Conservation (phyloP, 1,140 invertebrate species). For the Trachymyrmex cornetzi region DNA sequence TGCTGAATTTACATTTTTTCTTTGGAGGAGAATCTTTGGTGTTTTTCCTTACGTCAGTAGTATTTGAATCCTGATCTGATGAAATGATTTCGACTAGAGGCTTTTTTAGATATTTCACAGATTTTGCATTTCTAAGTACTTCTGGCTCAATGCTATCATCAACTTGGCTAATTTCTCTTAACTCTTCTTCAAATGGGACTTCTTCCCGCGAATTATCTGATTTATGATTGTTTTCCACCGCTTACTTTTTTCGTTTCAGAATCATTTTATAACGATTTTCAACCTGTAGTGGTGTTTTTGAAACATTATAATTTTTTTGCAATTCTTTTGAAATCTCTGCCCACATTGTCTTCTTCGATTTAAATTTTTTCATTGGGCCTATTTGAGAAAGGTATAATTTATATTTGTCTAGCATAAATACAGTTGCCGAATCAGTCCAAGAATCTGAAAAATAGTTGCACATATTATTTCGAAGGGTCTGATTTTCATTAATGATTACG, state of each 20-base stretch:
- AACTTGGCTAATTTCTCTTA: background rate
- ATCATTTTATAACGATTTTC: conserved; percentile 1
- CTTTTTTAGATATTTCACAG: background rate
- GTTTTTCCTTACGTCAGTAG: background rate
- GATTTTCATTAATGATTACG: background rate
- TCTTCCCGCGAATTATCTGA: background rate
- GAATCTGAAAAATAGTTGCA: background rate
- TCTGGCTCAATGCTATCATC: conserved; percentile 17
- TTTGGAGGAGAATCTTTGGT: background rate
- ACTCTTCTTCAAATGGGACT: conserved; percentile 11
- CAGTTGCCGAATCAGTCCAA: background rate
- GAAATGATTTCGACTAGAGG: background rate
- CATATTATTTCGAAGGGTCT: background rate
- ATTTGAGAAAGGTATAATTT: background rate
- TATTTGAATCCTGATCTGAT: background rate
- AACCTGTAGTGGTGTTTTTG: background rate
- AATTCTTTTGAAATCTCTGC: background rate
- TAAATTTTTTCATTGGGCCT: conserved; percentile 14
- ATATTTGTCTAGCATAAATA: background rate
- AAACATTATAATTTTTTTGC: background rate
- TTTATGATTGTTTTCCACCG: background rate
- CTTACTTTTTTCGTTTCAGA: background rate
- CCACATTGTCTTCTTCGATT: conserved; percentile 13
- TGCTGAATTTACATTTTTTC: background rate
- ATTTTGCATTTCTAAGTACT: background rate